Evolutionary conservation across 2,113 vertebrate genomes (phyloP).

Genomic region (Protobothrops flavoviridis): DNA sequence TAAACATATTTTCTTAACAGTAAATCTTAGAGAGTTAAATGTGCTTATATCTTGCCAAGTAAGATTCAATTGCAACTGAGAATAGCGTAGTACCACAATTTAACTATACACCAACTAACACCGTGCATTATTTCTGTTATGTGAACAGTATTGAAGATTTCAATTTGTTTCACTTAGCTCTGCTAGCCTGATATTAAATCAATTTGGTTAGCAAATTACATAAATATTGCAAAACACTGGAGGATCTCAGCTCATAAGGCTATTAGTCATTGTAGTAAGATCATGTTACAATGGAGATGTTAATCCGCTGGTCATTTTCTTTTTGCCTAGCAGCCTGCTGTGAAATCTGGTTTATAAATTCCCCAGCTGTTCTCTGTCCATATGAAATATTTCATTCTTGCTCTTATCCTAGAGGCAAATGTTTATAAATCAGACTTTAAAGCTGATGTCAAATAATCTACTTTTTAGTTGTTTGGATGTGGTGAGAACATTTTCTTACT

Average conservation of each 20-base stretch:
- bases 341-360: constrained; percentile 5
- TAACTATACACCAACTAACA: background rate
- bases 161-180: constrained; percentile 21
- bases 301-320: background rate
- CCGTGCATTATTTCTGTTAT: background rate
- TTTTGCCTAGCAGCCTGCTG: background rate
- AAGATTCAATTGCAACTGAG: background rate
- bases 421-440: background rate
- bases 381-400: constrained; percentile 1
- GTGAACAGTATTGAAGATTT: background rate
- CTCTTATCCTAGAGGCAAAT: background rate
- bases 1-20: background rate
- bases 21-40: background rate
- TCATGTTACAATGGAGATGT: constrained; percentile 12
- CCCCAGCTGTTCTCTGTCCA: constrained; percentile 1
- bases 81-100: constrained; percentile 5
- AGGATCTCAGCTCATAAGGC: background rate
- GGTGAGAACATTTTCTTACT: background rate
- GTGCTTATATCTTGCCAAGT: background rate
- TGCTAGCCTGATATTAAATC: background rate
- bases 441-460: background rate
- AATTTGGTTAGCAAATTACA: background rate
- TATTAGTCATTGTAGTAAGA: constrained; percentile 6
- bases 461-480: constrained; percentile 2
- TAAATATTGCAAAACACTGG: constrained; percentile 26